Evolutionary conservation across 2,797 vertebrate species (phyloP), one percentile per base, ranked within the genome.

Genomic region (Bradypus variegatus): DNA sequence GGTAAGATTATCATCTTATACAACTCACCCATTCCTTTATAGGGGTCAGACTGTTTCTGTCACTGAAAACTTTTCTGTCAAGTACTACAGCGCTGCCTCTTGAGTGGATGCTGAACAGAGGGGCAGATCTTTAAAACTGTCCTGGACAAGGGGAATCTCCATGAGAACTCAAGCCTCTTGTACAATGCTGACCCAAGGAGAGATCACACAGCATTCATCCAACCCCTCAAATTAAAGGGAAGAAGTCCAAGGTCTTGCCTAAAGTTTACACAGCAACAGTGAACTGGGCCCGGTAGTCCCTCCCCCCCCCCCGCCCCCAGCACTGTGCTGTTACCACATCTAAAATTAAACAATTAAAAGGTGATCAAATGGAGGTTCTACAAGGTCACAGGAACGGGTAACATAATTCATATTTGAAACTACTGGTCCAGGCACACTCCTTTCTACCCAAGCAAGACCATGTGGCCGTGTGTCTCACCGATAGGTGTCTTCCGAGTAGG

Each of bases 401-500:
- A 21, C 27, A 5, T 9, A 23, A 21, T 9, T 33, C 8, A 0
- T 5, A 67, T 4, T 29, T 70, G 29, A 50, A 29, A 72, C 31
- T 19, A 29, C 23, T 12, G 45, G 36, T 3, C 25, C 64, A 60
- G 36, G 33, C 19, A 41, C 15, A 13, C 31, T 62, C 60, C 70
- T 53, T 31, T n/a, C 5, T 1, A 0, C 38, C 65, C 11, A 33
- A 41, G 21, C 23, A 23, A 45, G 2, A 45, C 31, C 1, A 7
- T 45, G 36, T 53, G 50, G 25, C 36, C 14, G 16, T 7, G 16
- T 0, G 67, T 76, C 95, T 96, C 90, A 99, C 99, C 99, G 98
- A 98, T 99, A 99, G 13, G 98, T 98, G 96, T 99, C 99, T 91
- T 99, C 99, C 12, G 99, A 98, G 97, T 99, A 99, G 2, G 98